Conservation (phyloP, 2,888 invertebrate species). For the Amorpha juglandis region DNA sequence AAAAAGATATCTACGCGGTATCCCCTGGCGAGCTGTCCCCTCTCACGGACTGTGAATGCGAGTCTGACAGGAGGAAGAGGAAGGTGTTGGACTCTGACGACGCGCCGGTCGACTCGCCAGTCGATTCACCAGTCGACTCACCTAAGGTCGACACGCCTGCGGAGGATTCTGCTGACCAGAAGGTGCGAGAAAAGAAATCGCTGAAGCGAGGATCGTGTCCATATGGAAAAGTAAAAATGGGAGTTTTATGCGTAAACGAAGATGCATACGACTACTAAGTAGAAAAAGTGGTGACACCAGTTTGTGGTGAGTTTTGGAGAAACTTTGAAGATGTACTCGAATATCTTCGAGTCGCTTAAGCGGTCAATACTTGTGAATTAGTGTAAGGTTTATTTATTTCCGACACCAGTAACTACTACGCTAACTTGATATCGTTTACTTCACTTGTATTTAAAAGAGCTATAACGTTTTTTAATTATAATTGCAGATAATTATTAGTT, state of each 20-base stretch:
- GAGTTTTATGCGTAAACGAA: neutral
- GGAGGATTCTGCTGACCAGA: neutral
- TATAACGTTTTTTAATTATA: too few species aligned
- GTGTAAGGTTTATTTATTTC: too few species aligned
- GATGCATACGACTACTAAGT: neutral
- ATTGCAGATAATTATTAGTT: too few species aligned
- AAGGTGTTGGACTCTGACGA: constrained; percentile 31
- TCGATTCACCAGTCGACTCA: neutral
- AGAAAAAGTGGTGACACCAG: too few species aligned
- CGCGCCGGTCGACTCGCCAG: neutral
- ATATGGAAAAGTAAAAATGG: neutral
- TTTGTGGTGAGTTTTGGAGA: too few species aligned
- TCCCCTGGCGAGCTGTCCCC: constrained; percentile 45
- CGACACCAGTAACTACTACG: too few species aligned
- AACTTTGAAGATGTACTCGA: too few species aligned
- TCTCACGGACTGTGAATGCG: constrained; percentile 43
- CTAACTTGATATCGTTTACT: too few species aligned
- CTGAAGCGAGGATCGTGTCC: neutral
- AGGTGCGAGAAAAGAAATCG: neutral
- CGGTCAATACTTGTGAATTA: too few species aligned
- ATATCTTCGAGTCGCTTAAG: too few species aligned
- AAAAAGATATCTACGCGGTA: constrained; percentile 35
- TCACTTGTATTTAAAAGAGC: too few species aligned
- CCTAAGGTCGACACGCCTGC: neutral
- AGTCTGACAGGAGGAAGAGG: constrained; percentile 43